phyloP scores from a whole-genome alignment of 2,113 vertebrate genomes.

The Myotis davidii region DNA sequence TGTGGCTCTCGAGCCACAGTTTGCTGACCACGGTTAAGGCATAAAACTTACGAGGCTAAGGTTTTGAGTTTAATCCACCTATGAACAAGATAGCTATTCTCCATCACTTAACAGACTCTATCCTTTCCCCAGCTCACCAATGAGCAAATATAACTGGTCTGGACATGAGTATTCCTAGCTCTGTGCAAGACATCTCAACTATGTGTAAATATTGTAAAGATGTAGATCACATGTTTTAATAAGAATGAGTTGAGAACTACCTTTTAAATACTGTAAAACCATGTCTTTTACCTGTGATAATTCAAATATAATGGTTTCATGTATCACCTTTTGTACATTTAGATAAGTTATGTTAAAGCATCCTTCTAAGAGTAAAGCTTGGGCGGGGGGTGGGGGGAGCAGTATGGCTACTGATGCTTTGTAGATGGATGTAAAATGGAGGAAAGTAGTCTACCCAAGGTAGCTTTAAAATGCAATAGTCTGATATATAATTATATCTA shows the following conservation, averaged over 20 bases:
- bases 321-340: constrained; percentile 24
- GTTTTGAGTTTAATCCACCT: background rate
- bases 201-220: background rate
- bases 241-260: background rate
- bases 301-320: constrained; percentile 34
- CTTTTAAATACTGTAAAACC: background rate
- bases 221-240: background rate
- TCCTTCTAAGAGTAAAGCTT: background rate
- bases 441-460: background rate
- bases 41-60: background rate
- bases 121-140: background rate
- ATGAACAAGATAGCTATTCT: background rate
- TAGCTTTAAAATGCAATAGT: background rate
- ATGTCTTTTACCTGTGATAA: background rate
- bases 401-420: background rate
- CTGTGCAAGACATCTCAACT: background rate
- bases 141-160: background rate
- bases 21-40: background rate
- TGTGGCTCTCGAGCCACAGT: no score
- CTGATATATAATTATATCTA: background rate
- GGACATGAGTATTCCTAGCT: background rate
- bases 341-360: constrained; percentile 11
- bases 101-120: background rate
- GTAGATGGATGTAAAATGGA: background rate
- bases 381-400: background rate